Percentiles rank a stretch among this genome's conserved stretches.
Conservation (phyloP, 2,888 invertebrate genomes). For the Rambutsinella grinnellia region DNA sequence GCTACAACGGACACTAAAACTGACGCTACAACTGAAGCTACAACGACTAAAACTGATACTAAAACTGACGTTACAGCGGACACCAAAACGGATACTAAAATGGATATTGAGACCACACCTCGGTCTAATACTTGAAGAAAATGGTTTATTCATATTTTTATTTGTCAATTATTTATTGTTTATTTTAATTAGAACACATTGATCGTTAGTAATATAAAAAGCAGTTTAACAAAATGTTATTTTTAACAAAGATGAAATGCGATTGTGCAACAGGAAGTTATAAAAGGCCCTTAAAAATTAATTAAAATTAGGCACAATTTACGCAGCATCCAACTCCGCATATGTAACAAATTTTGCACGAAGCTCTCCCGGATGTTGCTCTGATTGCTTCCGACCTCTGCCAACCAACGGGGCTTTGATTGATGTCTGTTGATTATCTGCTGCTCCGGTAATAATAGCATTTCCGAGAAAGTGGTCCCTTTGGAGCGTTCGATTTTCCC, state of each 20-base stretch:
- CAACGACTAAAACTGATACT: too few species aligned
- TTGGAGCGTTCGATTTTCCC: constrained; percentile 54
- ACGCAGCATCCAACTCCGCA: constrained; percentile 60
- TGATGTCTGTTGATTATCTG: constrained; percentile 53
- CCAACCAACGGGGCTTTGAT: constrained; percentile 61
- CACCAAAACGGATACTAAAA: too few species aligned
- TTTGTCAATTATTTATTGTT: too few species aligned
- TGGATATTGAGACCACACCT: too few species aligned
- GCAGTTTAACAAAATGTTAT: neutral
- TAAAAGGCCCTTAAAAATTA: neutral
- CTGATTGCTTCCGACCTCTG: constrained; percentile 54
- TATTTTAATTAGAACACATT: too few species aligned
- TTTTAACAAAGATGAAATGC: neutral
- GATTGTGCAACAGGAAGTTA: neutral
- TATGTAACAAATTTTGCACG: constrained; percentile 58
- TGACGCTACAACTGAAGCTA: too few species aligned
- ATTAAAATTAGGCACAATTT: too few species aligned
- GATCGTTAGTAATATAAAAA: too few species aligned
- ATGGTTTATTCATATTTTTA: neutral
- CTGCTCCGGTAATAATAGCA: constrained; percentile 58
- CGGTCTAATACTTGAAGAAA: neutral
- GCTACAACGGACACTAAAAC: too few species aligned
- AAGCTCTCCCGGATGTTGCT: constrained; percentile 62
- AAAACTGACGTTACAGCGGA: too few species aligned
- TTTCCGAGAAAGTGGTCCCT: constrained; percentile 61